Conservation (phyloP, 1,140 invertebrate genomes). For the Glossosoma conforme region DNA sequence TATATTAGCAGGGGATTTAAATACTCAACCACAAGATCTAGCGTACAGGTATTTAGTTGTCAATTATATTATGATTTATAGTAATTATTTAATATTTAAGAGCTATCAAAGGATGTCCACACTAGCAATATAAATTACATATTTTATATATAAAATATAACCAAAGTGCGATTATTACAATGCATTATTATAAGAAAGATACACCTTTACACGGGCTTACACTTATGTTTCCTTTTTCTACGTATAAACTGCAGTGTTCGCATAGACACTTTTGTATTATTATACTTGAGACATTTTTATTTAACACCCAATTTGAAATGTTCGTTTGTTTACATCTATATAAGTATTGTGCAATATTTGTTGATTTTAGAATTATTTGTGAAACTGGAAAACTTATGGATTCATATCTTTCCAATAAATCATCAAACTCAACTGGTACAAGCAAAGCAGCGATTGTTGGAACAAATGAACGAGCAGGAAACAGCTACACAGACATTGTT, state of each 20-base stretch:
- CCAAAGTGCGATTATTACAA: constrained; percentile 9
- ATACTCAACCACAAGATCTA: constrained; percentile 81
- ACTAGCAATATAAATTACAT: no score
- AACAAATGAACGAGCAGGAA: constrained; percentile 77
- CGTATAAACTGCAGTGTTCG: no score
- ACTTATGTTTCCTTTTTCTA: no score
- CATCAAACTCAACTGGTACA: constrained; percentile 13
- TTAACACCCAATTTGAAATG: no score
- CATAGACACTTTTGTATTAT: no score
- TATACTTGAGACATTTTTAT: no score
- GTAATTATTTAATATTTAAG: no score
- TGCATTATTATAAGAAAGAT: constrained; percentile 31
- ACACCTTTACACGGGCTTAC: no score
- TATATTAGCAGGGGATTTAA: constrained; percentile 89
- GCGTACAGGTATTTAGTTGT: constrained; percentile 68
- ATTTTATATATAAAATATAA: no score
- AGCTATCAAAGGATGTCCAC: no score
- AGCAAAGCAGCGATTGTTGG: constrained; percentile 36
- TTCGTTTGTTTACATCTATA: neutral
- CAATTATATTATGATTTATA: no score
- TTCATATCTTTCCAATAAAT: constrained; percentile 38
- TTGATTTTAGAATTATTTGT: constrained; percentile 34
- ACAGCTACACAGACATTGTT: constrained; percentile 69
- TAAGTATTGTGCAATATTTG: neutral
- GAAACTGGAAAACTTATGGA: constrained; percentile 44